phyloP scores from a whole-genome alignment of 2,113 vertebrate genomes.

The Leptobrachium ailaonicum region DNA sequence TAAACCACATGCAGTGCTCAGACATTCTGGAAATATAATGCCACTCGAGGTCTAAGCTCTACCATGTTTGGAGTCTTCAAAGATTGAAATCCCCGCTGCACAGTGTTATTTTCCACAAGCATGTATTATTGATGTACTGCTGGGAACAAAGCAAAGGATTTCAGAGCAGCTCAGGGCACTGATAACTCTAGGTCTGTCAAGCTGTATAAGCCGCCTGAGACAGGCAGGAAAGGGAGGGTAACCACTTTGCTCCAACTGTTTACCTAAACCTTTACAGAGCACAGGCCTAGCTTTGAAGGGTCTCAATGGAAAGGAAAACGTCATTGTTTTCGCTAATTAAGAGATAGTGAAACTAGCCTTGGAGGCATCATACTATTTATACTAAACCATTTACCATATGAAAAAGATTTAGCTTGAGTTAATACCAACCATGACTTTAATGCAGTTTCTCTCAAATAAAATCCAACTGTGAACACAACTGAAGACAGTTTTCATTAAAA shows the following conservation, averaged over 20 bases:
- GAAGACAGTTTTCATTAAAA: too few relatives aligned
- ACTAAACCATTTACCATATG: slow-evolving; percentile 19
- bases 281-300: slow-evolving; percentile 19
- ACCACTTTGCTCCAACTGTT: slow-evolving; percentile 17
- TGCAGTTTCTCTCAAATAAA: neutral
- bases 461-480: slow-evolving; percentile 26
- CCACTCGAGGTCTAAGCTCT: too few relatives aligned
- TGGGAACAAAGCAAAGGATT: slow-evolving; percentile 9
- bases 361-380: neutral
- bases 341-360: slow-evolving; percentile 44
- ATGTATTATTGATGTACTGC: slow-evolving; percentile 20
- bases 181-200: neutral
- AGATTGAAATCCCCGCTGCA: too few relatives aligned
- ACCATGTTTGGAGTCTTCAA: too few relatives aligned
- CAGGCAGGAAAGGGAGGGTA: slow-evolving; percentile 37
- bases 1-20: too few relatives aligned
- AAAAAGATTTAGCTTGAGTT: slow-evolving; percentile 20
- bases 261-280: slow-evolving; percentile 27
- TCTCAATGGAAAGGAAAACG: slow-evolving; percentile 33
- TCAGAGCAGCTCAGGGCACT: slow-evolving; percentile 6
- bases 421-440: slow-evolving; percentile 3
- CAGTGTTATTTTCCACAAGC: neutral
- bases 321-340: slow-evolving; percentile 45
- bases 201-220: slow-evolving; percentile 6
- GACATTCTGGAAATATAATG: too few relatives aligned